A percentile compares a stretch with the other conserved stretches of the same genome.
These are phyloP conservation scores for Acleris sparsana DNA, from an alignment of 2,888 invertebrate genomes.

Conservation along the genomic window DNA sequence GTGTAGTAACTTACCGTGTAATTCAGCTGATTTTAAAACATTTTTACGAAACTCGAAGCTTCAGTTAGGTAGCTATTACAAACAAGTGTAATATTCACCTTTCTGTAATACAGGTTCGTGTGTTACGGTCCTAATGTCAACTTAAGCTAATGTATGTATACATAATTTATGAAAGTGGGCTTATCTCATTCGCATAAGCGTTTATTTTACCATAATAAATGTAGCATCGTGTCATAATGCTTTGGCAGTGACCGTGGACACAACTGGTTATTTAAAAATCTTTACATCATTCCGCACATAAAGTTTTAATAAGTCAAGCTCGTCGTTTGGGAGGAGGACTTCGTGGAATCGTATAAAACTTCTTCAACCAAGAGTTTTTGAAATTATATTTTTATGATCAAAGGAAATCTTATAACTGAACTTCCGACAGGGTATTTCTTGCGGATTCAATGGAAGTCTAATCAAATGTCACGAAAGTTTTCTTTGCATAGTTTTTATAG, in stretches of 20 bases:
- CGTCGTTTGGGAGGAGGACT: neutral
- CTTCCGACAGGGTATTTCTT: neutral
- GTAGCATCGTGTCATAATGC: conserved; percentile 31
- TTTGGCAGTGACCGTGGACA: conserved; percentile 31
- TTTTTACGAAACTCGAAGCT: no score
- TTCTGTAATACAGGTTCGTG: conserved; percentile 11
- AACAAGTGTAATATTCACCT: neutral
- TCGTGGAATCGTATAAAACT: no score
- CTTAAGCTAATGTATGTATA: conserved; percentile 31
- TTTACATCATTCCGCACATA: conserved; percentile 27
- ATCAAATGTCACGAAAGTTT: no score
- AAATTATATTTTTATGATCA: neutral
- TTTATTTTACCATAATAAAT: conserved; percentile 35
- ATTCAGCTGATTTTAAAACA: no score
- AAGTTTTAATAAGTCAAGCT: neutral
- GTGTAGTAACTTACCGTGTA: no score
- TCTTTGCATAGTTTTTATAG: no score
- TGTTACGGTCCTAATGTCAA: conserved; percentile 14
- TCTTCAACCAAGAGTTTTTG: neutral
- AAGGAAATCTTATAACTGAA: neutral
- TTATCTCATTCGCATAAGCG: conserved; percentile 32
- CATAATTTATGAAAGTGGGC: conserved; percentile 28
- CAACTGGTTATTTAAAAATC: conserved; percentile 27
- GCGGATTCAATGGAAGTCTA: no score
- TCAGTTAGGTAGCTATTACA: neutral